Evolutionary conservation across 2,888 invertebrate genomes (phyloP).

Genomic region (Lepas anatifera): DNA sequence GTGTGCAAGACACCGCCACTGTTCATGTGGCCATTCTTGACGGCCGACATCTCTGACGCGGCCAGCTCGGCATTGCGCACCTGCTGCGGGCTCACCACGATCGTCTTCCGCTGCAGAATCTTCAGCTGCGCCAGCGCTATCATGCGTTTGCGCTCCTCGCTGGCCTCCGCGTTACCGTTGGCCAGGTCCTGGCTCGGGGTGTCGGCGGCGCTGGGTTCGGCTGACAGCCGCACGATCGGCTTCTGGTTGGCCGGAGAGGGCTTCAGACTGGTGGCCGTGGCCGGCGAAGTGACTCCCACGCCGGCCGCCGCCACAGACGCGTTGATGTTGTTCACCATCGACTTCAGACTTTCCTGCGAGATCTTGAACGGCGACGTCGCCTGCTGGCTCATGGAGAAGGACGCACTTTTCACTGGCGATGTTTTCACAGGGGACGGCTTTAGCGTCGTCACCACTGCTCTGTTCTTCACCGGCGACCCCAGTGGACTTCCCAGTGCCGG

Average conservation of each 20-base stretch:
- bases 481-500: no score
- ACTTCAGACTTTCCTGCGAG: no score
- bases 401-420: no score
- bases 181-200: background rate
- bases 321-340: no score
- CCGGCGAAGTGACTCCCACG: background rate
- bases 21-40: background rate
- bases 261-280: background rate
- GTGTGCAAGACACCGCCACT: background rate
- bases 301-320: background rate
- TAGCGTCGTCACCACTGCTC: no score
- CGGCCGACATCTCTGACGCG: background rate
- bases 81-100: background rate
- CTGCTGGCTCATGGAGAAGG: no score
- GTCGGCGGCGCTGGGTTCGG: background rate
- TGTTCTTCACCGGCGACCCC: no score
- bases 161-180: background rate
- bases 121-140: conserved; percentile 4
- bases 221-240: conserved; percentile 2
- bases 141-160: conserved; percentile 1
- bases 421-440: no score
- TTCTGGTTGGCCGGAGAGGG: background rate
- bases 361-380: no score
- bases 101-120: background rate
- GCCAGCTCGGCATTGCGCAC: background rate